Conservation (phyloP, 2,888 invertebrate species). For the Urechis unicinctus region DNA sequence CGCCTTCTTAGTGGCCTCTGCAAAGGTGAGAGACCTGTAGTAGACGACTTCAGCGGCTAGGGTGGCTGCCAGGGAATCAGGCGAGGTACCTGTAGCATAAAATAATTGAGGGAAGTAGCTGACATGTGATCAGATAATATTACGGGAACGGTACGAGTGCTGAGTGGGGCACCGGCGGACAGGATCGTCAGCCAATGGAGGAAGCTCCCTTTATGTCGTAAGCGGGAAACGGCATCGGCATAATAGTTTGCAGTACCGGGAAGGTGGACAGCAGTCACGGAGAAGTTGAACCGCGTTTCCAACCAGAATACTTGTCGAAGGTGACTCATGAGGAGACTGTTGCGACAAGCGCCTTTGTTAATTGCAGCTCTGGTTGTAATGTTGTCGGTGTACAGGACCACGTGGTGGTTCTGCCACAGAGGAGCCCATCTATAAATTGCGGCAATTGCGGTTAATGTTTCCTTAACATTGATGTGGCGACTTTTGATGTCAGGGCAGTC, state of each 20-base stretch:
- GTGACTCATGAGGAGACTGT: not conserved
- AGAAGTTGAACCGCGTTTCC: not conserved
- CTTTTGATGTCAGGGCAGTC: constrained; percentile 1
- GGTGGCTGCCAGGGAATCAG: not conserved
- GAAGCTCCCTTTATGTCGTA: not conserved
- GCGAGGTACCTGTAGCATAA: not conserved
- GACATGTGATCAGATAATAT: not conserved
- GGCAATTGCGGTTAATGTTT: not conserved
- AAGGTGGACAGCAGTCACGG: not conserved
- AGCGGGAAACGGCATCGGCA: not conserved
- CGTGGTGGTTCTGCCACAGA: not conserved
- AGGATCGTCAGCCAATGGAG: not conserved
- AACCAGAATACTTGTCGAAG: constrained; percentile 1
- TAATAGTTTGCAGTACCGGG: not conserved
- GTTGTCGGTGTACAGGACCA: constrained; percentile 2
- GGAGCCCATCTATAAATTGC: not conserved
- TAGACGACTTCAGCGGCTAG: not conserved
- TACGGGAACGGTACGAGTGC: not conserved
- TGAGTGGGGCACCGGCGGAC: not conserved
- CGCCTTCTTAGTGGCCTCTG: not conserved
- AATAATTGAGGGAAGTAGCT: not conserved
- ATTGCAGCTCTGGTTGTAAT: not conserved
- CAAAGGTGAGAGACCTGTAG: not conserved
- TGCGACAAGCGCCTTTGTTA: not conserved
- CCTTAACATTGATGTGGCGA: constrained; percentile 3